Conservation (phyloP, 2,113 vertebrate species). For the Siniperca chuatsi region DNA sequence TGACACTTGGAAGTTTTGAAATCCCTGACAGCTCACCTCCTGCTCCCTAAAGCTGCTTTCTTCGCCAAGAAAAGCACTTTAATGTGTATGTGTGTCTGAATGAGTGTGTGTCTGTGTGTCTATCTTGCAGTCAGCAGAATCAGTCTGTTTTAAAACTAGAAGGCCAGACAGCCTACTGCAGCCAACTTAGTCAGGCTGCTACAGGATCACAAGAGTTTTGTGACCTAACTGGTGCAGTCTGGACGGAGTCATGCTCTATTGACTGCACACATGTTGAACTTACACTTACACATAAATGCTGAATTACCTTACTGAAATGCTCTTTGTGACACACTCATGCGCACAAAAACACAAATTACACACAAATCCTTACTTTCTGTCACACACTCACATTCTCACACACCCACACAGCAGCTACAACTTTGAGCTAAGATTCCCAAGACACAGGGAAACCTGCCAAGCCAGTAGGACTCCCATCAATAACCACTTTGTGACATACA, state of each 20-base stretch:
- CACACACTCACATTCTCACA: constrained; percentile 6
- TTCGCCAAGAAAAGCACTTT: constrained; percentile 59
- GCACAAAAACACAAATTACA: neutral
- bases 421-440: constrained; percentile 19
- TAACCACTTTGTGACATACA: constrained; percentile 26
- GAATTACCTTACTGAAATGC: neutral
- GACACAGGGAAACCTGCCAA: constrained; percentile 22
- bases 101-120: constrained; percentile 29
- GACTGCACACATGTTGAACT: constrained; percentile 4
- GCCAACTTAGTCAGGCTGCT: constrained; percentile 3
- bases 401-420: neutral
- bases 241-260: neutral
- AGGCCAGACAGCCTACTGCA: constrained; percentile 15
- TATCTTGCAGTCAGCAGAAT: constrained; percentile 55
- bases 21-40: constrained; percentile 64
- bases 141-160: constrained; percentile 44
- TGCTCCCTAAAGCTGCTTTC: constrained; percentile 62
- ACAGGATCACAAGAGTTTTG: constrained; percentile 18
- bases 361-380: neutral
- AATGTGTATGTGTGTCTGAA: constrained; percentile 56
- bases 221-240: constrained; percentile 23
- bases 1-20: constrained; percentile 51
- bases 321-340: neutral
- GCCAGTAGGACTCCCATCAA: constrained; percentile 32
- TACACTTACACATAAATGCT: neutral